Evolutionary conservation across 2,888 invertebrate species (phyloP), one percentile per base, ranked within the genome.

Genomic region (Electrophaes corylata): DNA sequence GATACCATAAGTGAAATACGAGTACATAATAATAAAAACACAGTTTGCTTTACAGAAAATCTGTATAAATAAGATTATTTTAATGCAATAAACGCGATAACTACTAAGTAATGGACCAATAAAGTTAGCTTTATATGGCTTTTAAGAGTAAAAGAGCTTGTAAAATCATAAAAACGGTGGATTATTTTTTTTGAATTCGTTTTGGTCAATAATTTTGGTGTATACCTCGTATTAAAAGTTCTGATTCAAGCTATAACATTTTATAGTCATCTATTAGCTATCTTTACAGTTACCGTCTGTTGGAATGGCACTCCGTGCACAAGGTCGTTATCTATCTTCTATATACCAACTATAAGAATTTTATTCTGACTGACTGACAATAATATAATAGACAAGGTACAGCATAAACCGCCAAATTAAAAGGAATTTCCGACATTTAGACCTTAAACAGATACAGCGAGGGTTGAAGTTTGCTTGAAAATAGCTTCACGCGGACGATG

Each of bases 61-160:
- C 51, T 70, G 67, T 67, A 69, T 72, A 67, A 68, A 67, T 71
- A 67, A 67, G 33, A 57, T 67, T 51, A 70, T 60, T 76, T 72
- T 72, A 77, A 69, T 66, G 65, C 66, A 57, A 65, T 69, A 57
- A 59, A 57, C 43, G 57, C 67, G 69, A 75, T 76, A 73, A 72
- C 60, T 69, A 75, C 75, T 71, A 69, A 72, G 70, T 71, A 74
- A 73, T 69, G 66, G 69, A 59, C 67, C 67, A 71, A 71, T 78
- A 77, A 75, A 77, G 60, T 66, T 66, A 64, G 64, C 58, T 71
- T 73, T 76, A 74, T 70, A 76, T 56, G 61, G 68, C 64, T 66
- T 66, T 71, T 57, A 67, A 67, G 62, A 67, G 66, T 65, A 64
- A 59, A 65, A 50, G 64, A 65, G 59, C 70, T 70, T 70, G 65